Conservation (phyloP, 2,113 vertebrate species). For the Petroica traversi region DNA sequence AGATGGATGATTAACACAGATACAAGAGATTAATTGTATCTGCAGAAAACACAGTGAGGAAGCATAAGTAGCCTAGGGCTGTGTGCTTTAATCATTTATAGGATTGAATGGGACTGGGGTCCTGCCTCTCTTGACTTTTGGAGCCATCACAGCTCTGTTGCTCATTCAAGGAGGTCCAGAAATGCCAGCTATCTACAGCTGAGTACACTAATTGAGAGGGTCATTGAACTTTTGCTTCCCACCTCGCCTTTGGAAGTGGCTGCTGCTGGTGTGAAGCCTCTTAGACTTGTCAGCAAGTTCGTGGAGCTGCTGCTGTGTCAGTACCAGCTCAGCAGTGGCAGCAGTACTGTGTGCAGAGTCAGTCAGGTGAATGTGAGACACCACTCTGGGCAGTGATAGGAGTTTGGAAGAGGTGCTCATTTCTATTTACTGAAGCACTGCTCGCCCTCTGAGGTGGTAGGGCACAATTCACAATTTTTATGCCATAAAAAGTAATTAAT, state of each 20-base stretch:
- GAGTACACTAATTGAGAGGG: not conserved
- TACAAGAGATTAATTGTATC: not conserved
- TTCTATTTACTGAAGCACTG: not conserved
- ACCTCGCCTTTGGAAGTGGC: not conserved
- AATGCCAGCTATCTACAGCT: not conserved
- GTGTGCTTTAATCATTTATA: not conserved
- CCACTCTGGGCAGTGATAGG: accelerated
- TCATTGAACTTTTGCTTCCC: not conserved
- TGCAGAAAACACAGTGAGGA: not conserved
- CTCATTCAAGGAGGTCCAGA: not conserved
- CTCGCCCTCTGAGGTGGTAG: not conserved
- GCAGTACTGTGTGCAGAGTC: not conserved
- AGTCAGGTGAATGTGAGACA: not conserved
- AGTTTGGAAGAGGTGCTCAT: not conserved
- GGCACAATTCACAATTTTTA: not conserved
- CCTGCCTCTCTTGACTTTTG: not conserved
- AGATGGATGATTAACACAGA: not conserved
- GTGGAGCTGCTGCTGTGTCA: not conserved
- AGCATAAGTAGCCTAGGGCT: not conserved
- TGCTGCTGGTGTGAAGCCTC: not conserved
- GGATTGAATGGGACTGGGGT: not conserved
- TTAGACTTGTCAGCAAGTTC: not conserved
- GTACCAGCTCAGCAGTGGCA: not conserved
- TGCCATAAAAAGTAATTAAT: not conserved
- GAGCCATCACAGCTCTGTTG: not conserved